Evolutionary conservation across 2,113 vertebrate species (phyloP), one percentile per base, ranked within the genome.

Genomic region (Electrona antarctica): DNA sequence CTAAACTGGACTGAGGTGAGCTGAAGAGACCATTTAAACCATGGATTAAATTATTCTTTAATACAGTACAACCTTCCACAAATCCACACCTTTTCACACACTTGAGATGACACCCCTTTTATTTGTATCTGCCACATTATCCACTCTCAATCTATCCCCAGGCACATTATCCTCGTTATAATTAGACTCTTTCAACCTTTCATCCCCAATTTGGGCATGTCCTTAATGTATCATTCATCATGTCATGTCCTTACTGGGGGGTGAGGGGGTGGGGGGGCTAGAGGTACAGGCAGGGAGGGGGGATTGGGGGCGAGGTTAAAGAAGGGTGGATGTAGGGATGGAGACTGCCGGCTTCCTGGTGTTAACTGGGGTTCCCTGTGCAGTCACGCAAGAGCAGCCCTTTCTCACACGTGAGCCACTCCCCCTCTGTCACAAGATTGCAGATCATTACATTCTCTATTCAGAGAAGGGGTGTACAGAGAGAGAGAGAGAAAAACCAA

Each of bases 401-500:
- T 54, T 61, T 47, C 12, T 10, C 60, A 69, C 70, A 72, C 71
- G 76, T 60, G 54, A 61, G 28, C n/a, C 15, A 7, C 14, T 60
- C 47, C 45, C 63, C 54, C 46, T 80, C 67, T 71, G 59, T 64
- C 29, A 73, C 55, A 48, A 55, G 33, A 72, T 69, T 77, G 59
- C 55, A 47, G 67, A 33, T 69, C 21, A 58, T 82, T 75, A 73
- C 66, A 54, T 41, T 71, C 58, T 69, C 33, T 49, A 60, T 82
- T 54, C 51, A 45, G 55, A 56, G n/a, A 58, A 65, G 56, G 56
- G 33, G 7, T 7, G 7, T 57, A 29, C 33, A 66, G 54, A 12
- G 60, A 45, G 7, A 72, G 71, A 69, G 59, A 12, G 61, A 65
- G 21, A 29, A 33, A 21, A 14, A 56, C 62, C 46, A 71, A 71